phyloP scores from a whole-genome alignment of 2,797 vertebrate genomes.

The Anolis apletophallus region DNA sequence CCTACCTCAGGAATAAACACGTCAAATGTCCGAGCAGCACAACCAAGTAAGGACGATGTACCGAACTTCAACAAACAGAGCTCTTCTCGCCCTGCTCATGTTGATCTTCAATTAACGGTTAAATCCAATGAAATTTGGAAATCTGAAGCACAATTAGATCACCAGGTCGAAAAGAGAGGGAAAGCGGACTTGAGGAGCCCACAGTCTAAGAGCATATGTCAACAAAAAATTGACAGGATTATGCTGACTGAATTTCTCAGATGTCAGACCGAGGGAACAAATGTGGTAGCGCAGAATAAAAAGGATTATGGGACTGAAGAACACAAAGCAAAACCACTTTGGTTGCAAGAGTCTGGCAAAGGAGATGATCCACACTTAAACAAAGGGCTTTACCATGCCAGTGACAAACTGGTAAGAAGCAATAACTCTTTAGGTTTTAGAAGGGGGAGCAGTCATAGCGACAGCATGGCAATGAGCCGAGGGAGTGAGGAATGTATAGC shows the following conservation, averaged over 20 bases:
- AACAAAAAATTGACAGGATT: conserved; percentile 64
- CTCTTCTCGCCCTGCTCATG: conserved; percentile 69
- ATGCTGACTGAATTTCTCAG: conserved; percentile 55
- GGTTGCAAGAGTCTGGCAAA: conserved; percentile 42
- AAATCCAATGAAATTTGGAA: conserved; percentile 70
- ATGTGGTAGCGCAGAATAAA: conserved; percentile 30
- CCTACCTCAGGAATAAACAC: conserved; percentile 81
- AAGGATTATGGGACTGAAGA: conserved; percentile 35
- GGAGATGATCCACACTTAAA: conserved; percentile 40
- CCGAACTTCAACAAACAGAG: conserved; percentile 70
- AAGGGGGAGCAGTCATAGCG: conserved; percentile 35
- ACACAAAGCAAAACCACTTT: conserved; percentile 47
- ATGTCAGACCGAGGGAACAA: conserved; percentile 48
- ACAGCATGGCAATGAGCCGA: not conserved
- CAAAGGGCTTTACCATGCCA: not conserved
- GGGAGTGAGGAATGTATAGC: conserved; percentile 23
- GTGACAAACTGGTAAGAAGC: not conserved
- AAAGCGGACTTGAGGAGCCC: conserved; percentile 64
- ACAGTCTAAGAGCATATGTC: conserved; percentile 57
- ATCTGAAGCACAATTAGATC: conserved; percentile 79
- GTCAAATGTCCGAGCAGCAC: conserved; percentile 64
- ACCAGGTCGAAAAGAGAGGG: conserved; percentile 71
- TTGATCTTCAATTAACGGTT: conserved; percentile 75
- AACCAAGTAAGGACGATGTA: conserved; percentile 19
- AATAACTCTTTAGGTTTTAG: rapidly evolving